Conservation (phyloP, 2,888 invertebrate genomes). For the Theodoxus fluviatilis region DNA sequence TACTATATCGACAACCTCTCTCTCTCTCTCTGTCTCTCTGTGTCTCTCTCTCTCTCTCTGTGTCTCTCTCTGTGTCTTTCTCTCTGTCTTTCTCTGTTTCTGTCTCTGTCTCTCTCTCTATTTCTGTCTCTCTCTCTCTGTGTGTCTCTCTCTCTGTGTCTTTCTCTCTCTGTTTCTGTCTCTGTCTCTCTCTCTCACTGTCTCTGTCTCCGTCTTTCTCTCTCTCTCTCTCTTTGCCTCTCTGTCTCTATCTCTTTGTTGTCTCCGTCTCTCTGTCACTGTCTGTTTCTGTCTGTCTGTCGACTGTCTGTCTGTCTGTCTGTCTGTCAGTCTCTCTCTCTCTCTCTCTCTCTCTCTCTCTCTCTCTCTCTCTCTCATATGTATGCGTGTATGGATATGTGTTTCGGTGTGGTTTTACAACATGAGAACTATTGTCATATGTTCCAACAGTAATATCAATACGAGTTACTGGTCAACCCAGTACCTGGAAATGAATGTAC, state of each 20-base stretch:
- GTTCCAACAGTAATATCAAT: no score
- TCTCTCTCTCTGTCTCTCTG: conserved; percentile 3
- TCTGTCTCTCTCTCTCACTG: conserved; percentile 13
- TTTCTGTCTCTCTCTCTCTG: background rate
- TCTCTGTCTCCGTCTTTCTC: conserved; percentile 3
- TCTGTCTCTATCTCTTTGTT: background rate
- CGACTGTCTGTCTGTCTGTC: background rate
- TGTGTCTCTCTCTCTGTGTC: background rate
- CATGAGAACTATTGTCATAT: no score
- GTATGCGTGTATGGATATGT: no score
- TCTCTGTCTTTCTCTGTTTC: background rate
- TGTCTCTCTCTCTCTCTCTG: conserved; percentile 3
- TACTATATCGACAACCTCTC: no score
- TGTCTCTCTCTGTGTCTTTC: background rate
- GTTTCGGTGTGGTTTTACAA: no score
- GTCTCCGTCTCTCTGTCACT: conserved; percentile 1
- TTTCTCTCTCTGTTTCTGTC: background rate
- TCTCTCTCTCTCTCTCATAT: conserved; percentile 3
- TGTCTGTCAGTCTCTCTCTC: conserved; percentile 13
- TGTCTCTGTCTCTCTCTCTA: conserved; percentile 13
- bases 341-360: conserved; percentile 17
- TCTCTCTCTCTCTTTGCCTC: conserved; percentile 14
- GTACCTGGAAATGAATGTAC: no score
- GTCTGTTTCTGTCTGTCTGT: background rate
- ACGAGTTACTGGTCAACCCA: no score